phyloP scores from a whole-genome alignment of 1,140 invertebrate genomes.

The Dendroctonus ponderosae region DNA sequence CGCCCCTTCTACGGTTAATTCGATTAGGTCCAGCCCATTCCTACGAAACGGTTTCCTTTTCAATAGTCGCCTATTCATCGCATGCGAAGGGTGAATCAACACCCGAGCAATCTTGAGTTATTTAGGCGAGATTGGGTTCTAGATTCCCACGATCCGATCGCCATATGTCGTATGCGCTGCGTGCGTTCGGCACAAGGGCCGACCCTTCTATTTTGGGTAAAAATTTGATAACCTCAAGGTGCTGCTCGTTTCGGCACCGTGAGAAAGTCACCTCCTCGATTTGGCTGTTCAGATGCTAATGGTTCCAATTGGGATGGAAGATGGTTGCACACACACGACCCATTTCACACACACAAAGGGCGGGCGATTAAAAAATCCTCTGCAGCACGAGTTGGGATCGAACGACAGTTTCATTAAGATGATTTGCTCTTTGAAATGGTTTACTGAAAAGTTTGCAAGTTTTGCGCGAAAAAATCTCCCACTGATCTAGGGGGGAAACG shows the following conservation, averaged over 20 bases:
- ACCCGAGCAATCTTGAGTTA: constrained; percentile 25
- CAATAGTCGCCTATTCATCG: constrained; percentile 22
- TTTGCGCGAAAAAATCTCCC: no score
- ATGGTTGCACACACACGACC: neutral
- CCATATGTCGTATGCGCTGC: constrained; percentile 33
- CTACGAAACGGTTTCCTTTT: constrained; percentile 19
- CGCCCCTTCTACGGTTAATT: no score
- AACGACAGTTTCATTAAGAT: no score
- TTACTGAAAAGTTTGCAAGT: no score
- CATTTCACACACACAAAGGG: no score
- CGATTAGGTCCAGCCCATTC: constrained; percentile 4
- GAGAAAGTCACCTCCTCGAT: constrained; percentile 16
- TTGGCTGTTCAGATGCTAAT: constrained; percentile 6
- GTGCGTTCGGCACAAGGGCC: constrained; percentile 29
- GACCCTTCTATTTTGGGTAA: constrained; percentile 28
- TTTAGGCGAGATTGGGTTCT: constrained; percentile 23
- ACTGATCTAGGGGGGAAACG: no score
- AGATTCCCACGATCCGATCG: constrained; percentile 29
- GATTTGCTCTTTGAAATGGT: no score
- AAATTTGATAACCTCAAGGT: constrained; percentile 32
- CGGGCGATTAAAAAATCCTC: no score
- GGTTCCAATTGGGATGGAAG: constrained; percentile 1
- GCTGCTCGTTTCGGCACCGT: constrained; percentile 26
- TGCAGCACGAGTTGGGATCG: no score
- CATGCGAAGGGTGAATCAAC: constrained; percentile 27